Conservation (phyloP, 2,113 vertebrate genomes). For the Syrmaticus mikado region DNA sequence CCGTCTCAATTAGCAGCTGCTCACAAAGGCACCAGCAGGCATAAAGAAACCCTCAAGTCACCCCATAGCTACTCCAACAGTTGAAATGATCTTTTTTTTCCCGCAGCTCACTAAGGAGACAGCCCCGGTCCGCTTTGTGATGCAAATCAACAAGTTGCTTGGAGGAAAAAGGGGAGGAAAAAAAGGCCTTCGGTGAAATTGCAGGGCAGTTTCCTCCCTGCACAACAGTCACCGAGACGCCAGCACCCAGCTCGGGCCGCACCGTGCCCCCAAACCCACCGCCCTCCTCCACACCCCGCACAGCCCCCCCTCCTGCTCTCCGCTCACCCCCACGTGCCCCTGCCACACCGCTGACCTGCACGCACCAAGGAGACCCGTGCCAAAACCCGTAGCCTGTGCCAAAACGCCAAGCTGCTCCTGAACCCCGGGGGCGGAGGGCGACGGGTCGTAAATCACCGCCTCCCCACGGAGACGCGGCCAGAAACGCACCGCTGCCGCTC, state of each 20-base stretch:
- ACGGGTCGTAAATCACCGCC: neutral
- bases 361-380: neutral
- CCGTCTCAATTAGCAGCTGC: neutral
- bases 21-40: neutral
- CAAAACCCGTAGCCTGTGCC: neutral
- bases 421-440: neutral
- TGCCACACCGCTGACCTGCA: neutral
- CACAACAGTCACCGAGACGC: neutral
- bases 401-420: neutral
- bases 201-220: neutral
- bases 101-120: neutral
- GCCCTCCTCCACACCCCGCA: accelerated
- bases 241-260: neutral
- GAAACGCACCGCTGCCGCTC: neutral
- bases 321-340: neutral
- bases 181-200: neutral
- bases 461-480: neutral
- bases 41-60: neutral
- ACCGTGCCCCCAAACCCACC: accelerated
- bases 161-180: neutral
- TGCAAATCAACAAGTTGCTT: neutral
- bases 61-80: neutral
- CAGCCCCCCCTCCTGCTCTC: neutral
- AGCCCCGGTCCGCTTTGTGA: neutral
- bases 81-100: neutral